These are phyloP conservation scores for Pseudopipra pipra DNA, from an alignment of 2,113 vertebrate genomes.

Conservation along the genomic window DNA sequence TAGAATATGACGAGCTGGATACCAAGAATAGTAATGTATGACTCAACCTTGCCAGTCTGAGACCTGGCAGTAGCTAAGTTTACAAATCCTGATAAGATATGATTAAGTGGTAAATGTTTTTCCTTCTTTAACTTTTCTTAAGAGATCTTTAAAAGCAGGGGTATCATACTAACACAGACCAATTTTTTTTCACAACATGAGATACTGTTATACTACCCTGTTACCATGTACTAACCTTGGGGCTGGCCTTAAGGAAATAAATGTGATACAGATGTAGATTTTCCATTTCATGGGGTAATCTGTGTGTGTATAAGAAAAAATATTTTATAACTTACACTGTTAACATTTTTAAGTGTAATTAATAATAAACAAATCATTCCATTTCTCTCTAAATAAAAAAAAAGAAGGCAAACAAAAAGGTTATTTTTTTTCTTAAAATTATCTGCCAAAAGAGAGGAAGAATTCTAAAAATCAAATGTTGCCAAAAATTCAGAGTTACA, in stretches of 20 bases:
- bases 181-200: neutral
- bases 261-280: neutral
- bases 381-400: neutral
- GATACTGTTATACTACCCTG: rapidly evolving
- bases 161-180: neutral
- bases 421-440: neutral
- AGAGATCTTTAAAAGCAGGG: neutral
- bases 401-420: neutral
- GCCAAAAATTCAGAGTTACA: neutral
- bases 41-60: neutral
- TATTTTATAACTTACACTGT: neutral
- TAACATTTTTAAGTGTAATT: neutral
- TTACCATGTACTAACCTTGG: neutral
- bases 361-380: neutral
- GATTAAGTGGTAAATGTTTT: neutral
- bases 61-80: neutral
- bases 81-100: neutral
- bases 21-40: neutral
- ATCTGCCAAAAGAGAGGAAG: neutral
- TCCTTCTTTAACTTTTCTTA: neutral
- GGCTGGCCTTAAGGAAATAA: neutral
- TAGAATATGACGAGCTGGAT: neutral
- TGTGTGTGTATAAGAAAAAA: neutral
- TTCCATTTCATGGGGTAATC: neutral
- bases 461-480: neutral